Evolutionary conservation across 37 sponge, comb jelly and placozoan genomes (phyloP).

Genomic region (Oscarella lobularis): DNA sequence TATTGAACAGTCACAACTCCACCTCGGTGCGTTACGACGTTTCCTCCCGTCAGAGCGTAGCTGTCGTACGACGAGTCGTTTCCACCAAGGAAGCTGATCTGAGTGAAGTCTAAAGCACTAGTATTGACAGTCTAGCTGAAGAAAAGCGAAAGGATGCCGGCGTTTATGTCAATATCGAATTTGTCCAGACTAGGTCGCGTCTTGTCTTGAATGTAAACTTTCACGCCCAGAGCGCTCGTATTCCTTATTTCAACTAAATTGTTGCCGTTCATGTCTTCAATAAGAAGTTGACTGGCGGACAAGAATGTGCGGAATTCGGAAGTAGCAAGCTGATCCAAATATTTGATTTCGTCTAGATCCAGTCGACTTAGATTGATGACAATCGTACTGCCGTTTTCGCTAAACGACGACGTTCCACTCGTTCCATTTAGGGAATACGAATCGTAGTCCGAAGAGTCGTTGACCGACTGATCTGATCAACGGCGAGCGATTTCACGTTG

Average conservation of each 20-base stretch:
- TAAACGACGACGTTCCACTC: neutral
- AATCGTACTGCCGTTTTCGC: constrained; percentile 16
- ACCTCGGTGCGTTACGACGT: too few relatives aligned
- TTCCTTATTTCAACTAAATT: constrained; percentile 21
- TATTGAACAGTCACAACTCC: too few relatives aligned
- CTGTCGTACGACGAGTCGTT: constrained; percentile 12
- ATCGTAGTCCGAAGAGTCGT: neutral
- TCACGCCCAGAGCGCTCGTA: constrained; percentile 7
- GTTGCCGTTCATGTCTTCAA: constrained; percentile 52
- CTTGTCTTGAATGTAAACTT: constrained; percentile 29
- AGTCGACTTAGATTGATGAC: constrained; percentile 20
- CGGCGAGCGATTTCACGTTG: constrained; percentile 10
- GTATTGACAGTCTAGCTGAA: neutral
- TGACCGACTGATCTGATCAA: neutral
- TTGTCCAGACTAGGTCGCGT: constrained; percentile 17
- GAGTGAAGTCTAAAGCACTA: neutral
- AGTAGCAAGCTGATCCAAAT: constrained; percentile 27
- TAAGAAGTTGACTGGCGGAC: constrained; percentile 16
- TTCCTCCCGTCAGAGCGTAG: too few relatives aligned
- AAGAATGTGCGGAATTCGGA: constrained; percentile 29
- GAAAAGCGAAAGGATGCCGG: neutral
- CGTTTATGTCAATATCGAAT: constrained; percentile 7
- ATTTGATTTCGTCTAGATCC: constrained; percentile 75
- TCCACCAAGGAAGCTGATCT: neutral
- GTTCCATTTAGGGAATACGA: neutral